phyloP scores from a whole-genome alignment of 2,888 invertebrate species.

The Philonicus albiceps region DNA sequence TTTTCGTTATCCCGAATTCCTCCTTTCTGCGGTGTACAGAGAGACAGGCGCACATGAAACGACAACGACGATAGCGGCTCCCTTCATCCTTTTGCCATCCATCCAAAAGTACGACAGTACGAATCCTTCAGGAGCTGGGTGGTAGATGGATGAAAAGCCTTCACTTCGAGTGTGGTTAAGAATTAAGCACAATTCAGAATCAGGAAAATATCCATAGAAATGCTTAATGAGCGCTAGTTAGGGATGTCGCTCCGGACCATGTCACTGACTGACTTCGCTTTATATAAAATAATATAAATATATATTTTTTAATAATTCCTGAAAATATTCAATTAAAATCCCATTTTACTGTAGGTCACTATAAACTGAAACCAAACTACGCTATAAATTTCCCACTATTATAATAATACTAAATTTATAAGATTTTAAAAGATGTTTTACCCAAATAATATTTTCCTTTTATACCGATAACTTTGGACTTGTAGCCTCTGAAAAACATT shows the following conservation, averaged over 20 bases:
- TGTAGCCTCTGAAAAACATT: not conserved
- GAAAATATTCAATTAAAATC: too few relatives aligned
- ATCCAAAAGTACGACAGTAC: not conserved
- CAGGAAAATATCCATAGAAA: slow-evolving; percentile 13
- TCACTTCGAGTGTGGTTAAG: slow-evolving; percentile 24
- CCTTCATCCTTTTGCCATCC: not conserved
- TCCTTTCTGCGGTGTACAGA: slow-evolving; percentile 17
- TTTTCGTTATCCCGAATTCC: slow-evolving; percentile 33
- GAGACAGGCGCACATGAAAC: slow-evolving; percentile 15
- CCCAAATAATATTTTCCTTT: too few relatives aligned
- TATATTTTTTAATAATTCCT: too few relatives aligned
- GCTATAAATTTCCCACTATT: not conserved
- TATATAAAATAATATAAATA: too few relatives aligned
- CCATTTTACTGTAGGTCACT: not conserved
- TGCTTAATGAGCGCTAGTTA: slow-evolving; percentile 28
- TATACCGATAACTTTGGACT: not conserved
- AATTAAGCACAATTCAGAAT: slow-evolving; percentile 27
- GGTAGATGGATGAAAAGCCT: not conserved
- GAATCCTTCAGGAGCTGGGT: not conserved
- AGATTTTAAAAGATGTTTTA: too few relatives aligned
- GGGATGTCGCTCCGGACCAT: not conserved
- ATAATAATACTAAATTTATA: too few relatives aligned
- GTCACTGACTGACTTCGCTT: not conserved
- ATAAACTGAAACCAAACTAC: not conserved
- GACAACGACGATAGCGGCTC: not conserved